Conservation (phyloP, 2,888 invertebrate species). For the Fissipunctia ypsillon region DNA sequence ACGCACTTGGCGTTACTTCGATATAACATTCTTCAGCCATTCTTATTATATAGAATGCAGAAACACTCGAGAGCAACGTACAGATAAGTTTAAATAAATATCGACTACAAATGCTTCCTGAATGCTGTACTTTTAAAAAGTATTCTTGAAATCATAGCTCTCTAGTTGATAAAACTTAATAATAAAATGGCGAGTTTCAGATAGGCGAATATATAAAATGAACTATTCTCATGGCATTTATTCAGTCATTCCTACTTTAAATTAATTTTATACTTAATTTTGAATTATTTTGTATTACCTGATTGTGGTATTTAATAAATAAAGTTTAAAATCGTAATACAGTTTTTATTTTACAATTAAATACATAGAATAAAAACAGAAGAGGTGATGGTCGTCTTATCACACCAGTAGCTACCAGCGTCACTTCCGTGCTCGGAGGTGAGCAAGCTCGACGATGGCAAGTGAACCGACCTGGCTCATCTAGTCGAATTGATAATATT, state of each 20-base stretch:
- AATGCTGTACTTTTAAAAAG: slow-evolving; percentile 27
- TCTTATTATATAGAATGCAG: not conserved
- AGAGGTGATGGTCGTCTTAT: slow-evolving; percentile 3
- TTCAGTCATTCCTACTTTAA: slow-evolving; percentile 82
- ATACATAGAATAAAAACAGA: not conserved
- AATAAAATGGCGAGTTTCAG: slow-evolving; percentile 45
- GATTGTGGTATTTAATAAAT: slow-evolving; percentile 75
- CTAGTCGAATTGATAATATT: slow-evolving; percentile 25
- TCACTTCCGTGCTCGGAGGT: slow-evolving; percentile 38
- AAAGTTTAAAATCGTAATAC: slow-evolving; percentile 52
- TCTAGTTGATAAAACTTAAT: slow-evolving; percentile 43
- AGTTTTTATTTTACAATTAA: slow-evolving; percentile 34
- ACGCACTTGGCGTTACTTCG: slow-evolving; percentile 37
- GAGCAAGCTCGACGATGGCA: slow-evolving; percentile 22
- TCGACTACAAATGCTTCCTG: not conserved
- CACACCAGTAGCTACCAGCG: slow-evolving; percentile 28
- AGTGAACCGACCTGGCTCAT: slow-evolving; percentile 25
- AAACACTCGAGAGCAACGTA: slow-evolving; percentile 3
- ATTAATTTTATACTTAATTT: slow-evolving; percentile 74
- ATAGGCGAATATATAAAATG: slow-evolving; percentile 54
- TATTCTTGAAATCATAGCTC: slow-evolving; percentile 26
- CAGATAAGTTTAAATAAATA: slow-evolving; percentile 7
- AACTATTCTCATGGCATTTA: slow-evolving; percentile 78
- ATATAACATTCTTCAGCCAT: slow-evolving; percentile 4
- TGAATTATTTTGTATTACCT: slow-evolving; percentile 72